A percentile compares a stretch with the other conserved stretches of the same genome.
These are phyloP conservation scores for Coelinius sp. DNA, from an alignment of 2,888 invertebrate genomes.

Conservation along the genomic window DNA sequence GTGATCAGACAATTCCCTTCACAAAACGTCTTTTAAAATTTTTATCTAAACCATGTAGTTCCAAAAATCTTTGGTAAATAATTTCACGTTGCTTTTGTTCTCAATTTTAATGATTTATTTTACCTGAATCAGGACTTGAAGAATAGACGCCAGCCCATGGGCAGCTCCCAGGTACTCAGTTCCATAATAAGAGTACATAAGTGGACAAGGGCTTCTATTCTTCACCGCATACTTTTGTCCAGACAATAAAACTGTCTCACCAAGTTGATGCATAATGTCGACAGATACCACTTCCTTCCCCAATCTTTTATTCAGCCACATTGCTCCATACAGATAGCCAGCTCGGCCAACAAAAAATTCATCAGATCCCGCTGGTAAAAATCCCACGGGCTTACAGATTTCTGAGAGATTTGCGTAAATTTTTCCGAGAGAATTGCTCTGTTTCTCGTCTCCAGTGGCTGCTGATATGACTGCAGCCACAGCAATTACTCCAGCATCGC, in stretches of 20 bases:
- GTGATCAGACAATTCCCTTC: no score
- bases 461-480: slow-evolving; percentile 78
- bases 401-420: slow-evolving; percentile 69
- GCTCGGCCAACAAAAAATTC: slow-evolving; percentile 90
- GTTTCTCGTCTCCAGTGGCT: slow-evolving; percentile 71
- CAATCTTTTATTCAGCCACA: slow-evolving; percentile 79
- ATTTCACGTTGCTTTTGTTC: no score
- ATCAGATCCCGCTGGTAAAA: slow-evolving; percentile 81
- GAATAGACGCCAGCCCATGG: slow-evolving; percentile 79
- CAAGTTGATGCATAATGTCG: slow-evolving; percentile 76
- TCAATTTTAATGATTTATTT: not conserved
- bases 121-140: slow-evolving; percentile 75
- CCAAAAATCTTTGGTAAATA: no score
- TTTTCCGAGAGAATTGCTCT: slow-evolving; percentile 62
- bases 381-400: slow-evolving; percentile 73
- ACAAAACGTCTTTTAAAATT: no score
- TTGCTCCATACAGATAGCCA: slow-evolving; percentile 84
- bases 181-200: slow-evolving; percentile 86
- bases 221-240: slow-evolving; percentile 79
- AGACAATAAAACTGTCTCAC: slow-evolving; percentile 79
- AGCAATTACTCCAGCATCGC: slow-evolving; percentile 80
- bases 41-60: no score
- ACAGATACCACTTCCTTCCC: slow-evolving; percentile 71
- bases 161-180: slow-evolving; percentile 83
- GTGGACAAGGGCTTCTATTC: slow-evolving; percentile 75